Percentiles rank a stretch among this genome's conserved stretches.
Conservation (phyloP, 1,140 invertebrate species). For the Thaumatotibia leucotreta region DNA sequence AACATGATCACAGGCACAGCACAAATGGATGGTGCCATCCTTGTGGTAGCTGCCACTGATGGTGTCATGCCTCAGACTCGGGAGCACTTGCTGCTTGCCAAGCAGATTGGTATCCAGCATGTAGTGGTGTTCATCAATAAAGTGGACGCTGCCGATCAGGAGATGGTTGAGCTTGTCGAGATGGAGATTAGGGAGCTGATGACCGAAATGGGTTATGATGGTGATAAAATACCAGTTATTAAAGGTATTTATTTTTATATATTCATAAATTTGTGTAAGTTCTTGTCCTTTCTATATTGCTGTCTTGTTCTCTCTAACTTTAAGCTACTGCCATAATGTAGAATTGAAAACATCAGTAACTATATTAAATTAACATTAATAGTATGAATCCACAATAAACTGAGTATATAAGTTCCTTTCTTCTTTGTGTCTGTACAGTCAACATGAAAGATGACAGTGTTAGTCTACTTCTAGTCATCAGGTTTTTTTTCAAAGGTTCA, state of each 20-base stretch:
- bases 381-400: no score
- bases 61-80: conserved; percentile 99
- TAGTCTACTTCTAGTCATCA: no score
- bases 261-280: no score
- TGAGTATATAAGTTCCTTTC: no score
- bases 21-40: conserved; percentile 99
- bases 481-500: no score
- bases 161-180: conserved; percentile 98
- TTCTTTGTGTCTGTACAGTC: no score
- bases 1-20: conserved; percentile 99
- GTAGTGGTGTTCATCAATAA: conserved; percentile 97
- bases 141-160: conserved; percentile 95
- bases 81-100: conserved; percentile 98
- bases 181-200: conserved; percentile 98
- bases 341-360: no score
- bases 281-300: no score
- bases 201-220: conserved; percentile 95
- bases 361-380: no score
- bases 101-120: conserved; percentile 96
- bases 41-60: conserved; percentile 99
- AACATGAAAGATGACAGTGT: no score
- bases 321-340: no score
- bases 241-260: conserved; percentile 83
- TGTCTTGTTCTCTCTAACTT: no score
- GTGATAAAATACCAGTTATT: conserved; percentile 90